A percentile compares a stretch with the other conserved stretches of the same genome.
These are phyloP conservation scores for Cynocephalus volans DNA, from an alignment of 2,113 vertebrate genomes.

Conservation along the genomic window DNA sequence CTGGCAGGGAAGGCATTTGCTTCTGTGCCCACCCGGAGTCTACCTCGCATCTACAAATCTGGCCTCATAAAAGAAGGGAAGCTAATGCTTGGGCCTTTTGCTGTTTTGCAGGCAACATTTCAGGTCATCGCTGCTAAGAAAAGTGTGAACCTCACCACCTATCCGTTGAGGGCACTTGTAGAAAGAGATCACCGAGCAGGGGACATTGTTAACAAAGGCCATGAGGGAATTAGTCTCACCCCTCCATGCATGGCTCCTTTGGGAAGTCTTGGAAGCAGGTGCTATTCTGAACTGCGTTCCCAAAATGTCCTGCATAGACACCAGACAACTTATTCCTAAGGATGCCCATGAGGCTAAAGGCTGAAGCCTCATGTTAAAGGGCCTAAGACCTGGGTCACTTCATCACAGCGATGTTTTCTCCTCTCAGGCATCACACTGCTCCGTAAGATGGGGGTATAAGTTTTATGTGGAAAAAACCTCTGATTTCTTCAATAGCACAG, in stretches of 20 bases:
- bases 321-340: accelerated
- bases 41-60: accelerated
- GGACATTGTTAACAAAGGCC: accelerated
- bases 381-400: too few species aligned
- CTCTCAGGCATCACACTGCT: accelerated
- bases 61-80: not conserved
- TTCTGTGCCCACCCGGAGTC: not conserved
- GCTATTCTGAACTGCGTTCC: not conserved
- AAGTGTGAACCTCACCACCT: accelerated
- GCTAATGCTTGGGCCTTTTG: not conserved
- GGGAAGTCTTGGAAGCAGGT: accelerated
- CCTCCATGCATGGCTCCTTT: not conserved
- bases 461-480: too few species aligned
- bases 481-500: not conserved
- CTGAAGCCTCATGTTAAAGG: not conserved
- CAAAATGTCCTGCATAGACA: not conserved
- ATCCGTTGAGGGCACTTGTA: accelerated
- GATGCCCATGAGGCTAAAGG: not conserved
- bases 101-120: not conserved
- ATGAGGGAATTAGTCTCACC: accelerated
- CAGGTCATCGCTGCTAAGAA: accelerated
- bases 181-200: accelerated
- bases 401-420: accelerated
- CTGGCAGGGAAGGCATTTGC: too few species aligned
- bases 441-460: accelerated